phyloP scores from a whole-genome alignment of 2,113 vertebrate genomes.

The Megaleporinus macrocephalus region DNA sequence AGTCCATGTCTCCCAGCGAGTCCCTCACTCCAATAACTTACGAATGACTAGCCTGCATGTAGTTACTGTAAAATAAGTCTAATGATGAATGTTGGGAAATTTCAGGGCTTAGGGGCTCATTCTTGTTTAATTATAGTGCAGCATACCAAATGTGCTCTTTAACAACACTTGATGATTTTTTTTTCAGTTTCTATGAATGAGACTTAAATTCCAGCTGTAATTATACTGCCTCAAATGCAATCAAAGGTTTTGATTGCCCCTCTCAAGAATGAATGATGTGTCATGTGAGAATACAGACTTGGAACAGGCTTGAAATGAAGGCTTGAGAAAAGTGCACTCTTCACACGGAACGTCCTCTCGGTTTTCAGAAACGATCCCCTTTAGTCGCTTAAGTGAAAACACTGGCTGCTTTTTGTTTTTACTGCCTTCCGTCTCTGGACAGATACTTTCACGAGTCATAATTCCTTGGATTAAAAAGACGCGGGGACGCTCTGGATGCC shows the following conservation, averaged over 20 bases:
- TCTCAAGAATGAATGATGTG: neutral
- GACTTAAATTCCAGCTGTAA: neutral
- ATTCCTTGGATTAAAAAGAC: conserved; percentile 60
- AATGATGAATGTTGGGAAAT: too few relatives aligned
- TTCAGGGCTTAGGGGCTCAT: neutral
- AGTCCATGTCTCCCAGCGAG: too few relatives aligned
- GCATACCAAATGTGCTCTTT: neutral
- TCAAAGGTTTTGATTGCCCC: neutral
- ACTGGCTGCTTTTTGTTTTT: conserved; percentile 41
- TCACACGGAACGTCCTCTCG: neutral
- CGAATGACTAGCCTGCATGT: too few relatives aligned
- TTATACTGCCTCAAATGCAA: neutral
- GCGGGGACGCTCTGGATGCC: conserved; percentile 50
- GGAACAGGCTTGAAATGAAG: neutral
- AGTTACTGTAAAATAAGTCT: too few relatives aligned
- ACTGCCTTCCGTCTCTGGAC: conserved; percentile 53
- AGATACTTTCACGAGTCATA: conserved; percentile 55
- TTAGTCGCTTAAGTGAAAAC: conserved; percentile 12
- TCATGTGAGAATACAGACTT: neutral
- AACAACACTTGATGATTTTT: neutral
- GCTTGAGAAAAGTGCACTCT: neutral
- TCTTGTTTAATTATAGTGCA: neutral
- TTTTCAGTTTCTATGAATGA: neutral
- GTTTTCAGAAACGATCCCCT: conserved; percentile 2
- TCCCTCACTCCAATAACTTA: too few relatives aligned